A percentile compares a stretch with the other conserved stretches of the same genome.
Evolutionary conservation across 2,888 invertebrate species (phyloP).

Genomic region (Trichacis sp.): DNA sequence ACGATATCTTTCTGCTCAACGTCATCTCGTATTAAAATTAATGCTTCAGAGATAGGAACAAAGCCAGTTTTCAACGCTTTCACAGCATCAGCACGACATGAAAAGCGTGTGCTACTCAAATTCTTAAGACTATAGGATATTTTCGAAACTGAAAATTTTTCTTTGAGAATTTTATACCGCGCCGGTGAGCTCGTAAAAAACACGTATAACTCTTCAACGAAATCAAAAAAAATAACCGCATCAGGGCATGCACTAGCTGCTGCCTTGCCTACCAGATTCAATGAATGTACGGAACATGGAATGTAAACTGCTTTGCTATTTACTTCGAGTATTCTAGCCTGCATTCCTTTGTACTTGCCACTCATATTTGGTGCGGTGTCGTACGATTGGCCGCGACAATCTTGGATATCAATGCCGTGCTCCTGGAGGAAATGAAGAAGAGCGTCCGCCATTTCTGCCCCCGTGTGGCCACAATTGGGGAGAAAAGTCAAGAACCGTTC

Average conservation of each 20-base stretch:
- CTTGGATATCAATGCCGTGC: constrained; percentile 37
- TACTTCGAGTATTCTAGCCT: constrained; percentile 40
- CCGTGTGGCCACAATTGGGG: constrained; percentile 33
- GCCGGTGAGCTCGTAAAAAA: constrained; percentile 42
- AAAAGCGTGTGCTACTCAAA: constrained; percentile 42
- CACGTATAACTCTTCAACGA: constrained; percentile 41
- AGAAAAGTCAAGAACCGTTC: constrained; percentile 49
- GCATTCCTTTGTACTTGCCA: constrained; percentile 47
- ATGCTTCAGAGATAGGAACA: constrained; percentile 28
- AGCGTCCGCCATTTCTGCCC: constrained; percentile 33
- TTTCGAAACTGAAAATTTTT: constrained; percentile 12
- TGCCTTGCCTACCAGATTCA: constrained; percentile 46
- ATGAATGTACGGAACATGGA: constrained; percentile 40
- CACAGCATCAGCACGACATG: constrained; percentile 41
- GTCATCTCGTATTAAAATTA: constrained; percentile 18
- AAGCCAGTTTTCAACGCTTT: constrained; percentile 42
- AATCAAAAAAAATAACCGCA: constrained; percentile 44
- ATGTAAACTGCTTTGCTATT: constrained; percentile 41
- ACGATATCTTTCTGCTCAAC: constrained; percentile 29
- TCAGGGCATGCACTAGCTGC: constrained; percentile 42
- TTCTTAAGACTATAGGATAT: constrained; percentile 29
- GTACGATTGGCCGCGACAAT: constrained; percentile 48
- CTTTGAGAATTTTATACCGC: constrained; percentile 17
- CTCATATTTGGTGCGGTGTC: constrained; percentile 48
- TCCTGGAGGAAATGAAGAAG: constrained; percentile 40